Base-by-base conservation (phyloP, 2,888 invertebrate genomes). In the Thymelicus sylvestris region DNA sequence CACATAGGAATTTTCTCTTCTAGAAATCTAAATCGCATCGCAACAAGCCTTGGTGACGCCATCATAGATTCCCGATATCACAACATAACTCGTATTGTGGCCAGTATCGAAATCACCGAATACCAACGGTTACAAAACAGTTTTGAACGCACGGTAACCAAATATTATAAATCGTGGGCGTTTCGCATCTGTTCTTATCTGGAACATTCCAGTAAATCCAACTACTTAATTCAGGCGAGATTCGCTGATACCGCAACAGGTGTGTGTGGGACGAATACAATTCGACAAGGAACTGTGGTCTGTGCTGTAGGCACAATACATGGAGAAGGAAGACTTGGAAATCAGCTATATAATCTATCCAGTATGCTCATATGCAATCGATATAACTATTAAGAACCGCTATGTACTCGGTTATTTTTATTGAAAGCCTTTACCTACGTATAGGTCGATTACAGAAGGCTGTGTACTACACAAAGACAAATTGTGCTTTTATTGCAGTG, bases 191-290 rank as follows among this genome's bases (percentile, higher is more conserved):
- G 57, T 57, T 57, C 44, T 44, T 44, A 59, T 66, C 66, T 3
- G 38, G 64, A 31, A 39, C 55, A 59, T 47, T 66, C 66, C 55
- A 66, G 57, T 57, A 66, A 66, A 66, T 59, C 48, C 57, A 38
- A 66, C 59, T 66, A 48, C 66, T 66, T 59, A 66, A 59, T 66
- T 59, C 66, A 64, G 39, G 38, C 5, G 59, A 44, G 66, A 66
- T 66, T 59, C 59, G 66, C 66, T 47, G 66, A 66, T 66, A 66
- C 66, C 3, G 6, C 7, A 65, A 48, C 66, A 66, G 59, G 66
- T 66, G 66, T 59, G 66, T 59, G 66, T 66, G 66, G 59, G 66
- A 55, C 10, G 52, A 39, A 44, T 59, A 24, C 47, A n/a, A 31
- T 24, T 66, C 66, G 66, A 66, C 31, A 47, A 24, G 55, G 24